Evolutionary conservation across 2,797 vertebrate species (phyloP).

Genomic region (Pantherophis alleghaniensis): DNA sequence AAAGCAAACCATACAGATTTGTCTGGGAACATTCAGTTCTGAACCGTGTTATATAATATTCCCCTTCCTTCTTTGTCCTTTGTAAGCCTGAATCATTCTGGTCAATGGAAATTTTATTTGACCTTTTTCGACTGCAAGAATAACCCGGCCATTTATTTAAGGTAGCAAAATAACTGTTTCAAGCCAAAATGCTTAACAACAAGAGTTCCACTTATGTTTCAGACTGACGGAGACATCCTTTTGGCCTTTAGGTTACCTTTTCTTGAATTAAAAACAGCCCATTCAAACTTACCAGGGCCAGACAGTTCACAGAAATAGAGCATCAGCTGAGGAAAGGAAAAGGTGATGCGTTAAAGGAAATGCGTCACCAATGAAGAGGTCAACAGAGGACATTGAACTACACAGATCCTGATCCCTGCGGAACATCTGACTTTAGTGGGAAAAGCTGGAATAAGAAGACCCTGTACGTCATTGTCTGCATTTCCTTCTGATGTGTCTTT

Average conservation of each 20-base stretch:
- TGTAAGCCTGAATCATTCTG: background rate
- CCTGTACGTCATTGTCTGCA: background rate
- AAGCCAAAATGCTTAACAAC: background rate
- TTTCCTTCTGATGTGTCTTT: background rate
- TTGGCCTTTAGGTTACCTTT: background rate
- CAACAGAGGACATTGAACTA: background rate
- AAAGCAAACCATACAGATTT: background rate
- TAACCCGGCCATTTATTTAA: background rate
- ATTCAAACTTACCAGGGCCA: background rate
- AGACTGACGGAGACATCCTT: background rate
- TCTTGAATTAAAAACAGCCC: background rate
- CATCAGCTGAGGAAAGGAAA: background rate
- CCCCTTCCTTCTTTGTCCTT: accelerated
- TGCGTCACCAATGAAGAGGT: background rate
- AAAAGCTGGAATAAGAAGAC: background rate
- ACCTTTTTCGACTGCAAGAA: accelerated
- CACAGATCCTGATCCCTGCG: background rate
- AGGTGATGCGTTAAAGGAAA: background rate
- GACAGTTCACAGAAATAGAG: background rate
- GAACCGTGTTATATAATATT: background rate
- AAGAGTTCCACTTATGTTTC: background rate
- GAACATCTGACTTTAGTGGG: background rate
- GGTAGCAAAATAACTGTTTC: background rate
- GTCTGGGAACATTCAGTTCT: background rate
- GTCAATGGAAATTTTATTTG: background rate